Conservation (phyloP, 2,888 invertebrate species). For the Isotomurus palustris region DNA sequence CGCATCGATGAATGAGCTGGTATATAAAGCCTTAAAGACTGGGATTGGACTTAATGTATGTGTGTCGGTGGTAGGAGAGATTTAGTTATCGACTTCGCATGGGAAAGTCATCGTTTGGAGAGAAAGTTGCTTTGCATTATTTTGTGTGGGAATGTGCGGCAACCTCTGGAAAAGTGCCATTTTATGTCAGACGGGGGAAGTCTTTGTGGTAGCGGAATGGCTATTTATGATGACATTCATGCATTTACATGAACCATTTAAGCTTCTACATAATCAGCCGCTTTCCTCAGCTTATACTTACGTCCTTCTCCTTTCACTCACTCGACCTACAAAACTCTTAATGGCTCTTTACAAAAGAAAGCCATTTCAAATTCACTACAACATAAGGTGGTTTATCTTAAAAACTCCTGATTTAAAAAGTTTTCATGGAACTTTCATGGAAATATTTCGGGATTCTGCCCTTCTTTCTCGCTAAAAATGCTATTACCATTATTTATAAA, state of each 20-base stretch:
- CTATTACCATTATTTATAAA: too few relatives aligned
- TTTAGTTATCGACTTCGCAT: not conserved
- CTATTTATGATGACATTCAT: conserved; percentile 24
- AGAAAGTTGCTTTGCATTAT: conserved; percentile 14
- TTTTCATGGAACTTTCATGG: too few relatives aligned
- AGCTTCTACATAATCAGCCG: conserved; percentile 16
- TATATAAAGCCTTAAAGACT: too few relatives aligned
- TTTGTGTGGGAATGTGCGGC: conserved; percentile 4
- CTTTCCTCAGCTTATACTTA: not conserved
- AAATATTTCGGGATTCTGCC: too few relatives aligned
- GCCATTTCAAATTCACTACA: too few relatives aligned
- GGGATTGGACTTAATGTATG: not conserved
- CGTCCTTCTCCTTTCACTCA: too few relatives aligned
- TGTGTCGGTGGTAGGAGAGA: not conserved
- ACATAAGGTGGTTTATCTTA: too few relatives aligned
- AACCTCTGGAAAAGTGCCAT: conserved; percentile 20
- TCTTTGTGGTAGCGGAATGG: conserved; percentile 17
- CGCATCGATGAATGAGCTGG: not conserved
- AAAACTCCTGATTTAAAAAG: too few relatives aligned
- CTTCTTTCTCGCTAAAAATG: too few relatives aligned
- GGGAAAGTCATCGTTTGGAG: conserved; percentile 5
- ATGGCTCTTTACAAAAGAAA: too few relatives aligned
- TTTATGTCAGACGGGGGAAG: conserved; percentile 17
- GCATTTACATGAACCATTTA: conserved; percentile 25
- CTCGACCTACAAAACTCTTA: too few relatives aligned